Evolutionary conservation across 2,888 invertebrate genomes (phyloP).

Genomic region (Litoditis marina): DNA sequence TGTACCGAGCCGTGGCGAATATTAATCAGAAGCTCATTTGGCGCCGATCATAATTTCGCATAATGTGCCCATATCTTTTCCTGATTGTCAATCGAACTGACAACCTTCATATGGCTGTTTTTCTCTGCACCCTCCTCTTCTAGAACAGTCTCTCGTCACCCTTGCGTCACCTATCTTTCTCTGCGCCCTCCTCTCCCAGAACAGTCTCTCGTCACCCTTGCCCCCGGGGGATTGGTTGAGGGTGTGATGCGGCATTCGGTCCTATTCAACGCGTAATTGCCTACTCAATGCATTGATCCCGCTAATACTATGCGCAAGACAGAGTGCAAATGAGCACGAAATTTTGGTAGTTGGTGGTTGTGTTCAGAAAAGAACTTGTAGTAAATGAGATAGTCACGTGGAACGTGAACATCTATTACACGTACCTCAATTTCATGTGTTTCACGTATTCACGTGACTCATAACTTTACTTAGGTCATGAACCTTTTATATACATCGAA

Average conservation of each 20-base stretch:
- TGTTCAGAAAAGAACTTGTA: not conserved
- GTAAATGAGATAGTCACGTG: not conserved
- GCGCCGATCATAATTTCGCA: too few species aligned
- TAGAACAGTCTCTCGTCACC: not conserved
- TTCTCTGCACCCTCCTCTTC: constrained; percentile 8
- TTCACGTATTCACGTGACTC: too few species aligned
- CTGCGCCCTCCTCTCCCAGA: constrained; percentile 9
- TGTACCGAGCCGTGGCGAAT: too few species aligned
- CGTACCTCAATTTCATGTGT: too few species aligned
- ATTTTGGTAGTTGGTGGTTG: constrained; percentile 9
- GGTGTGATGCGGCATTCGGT: too few species aligned
- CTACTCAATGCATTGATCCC: constrained; percentile 20
- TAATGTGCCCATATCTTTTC: too few species aligned
- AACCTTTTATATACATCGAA: too few species aligned
- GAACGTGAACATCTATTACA: too few species aligned
- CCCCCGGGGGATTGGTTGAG: constrained; percentile 11
- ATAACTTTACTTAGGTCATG: too few species aligned
- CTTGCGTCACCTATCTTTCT: not conserved
- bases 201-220: not conserved
- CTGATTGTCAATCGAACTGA: too few species aligned
- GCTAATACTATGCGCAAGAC: not conserved
- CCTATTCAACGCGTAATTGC: constrained; percentile 19
- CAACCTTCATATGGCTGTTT: not conserved
- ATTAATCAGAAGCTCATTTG: too few species aligned
- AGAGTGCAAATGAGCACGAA: constrained; percentile 5